Evolutionary conservation across 2,888 invertebrate genomes (phyloP), one percentile per base, ranked within the genome.

Genomic region (Tenthredo livida): DNA sequence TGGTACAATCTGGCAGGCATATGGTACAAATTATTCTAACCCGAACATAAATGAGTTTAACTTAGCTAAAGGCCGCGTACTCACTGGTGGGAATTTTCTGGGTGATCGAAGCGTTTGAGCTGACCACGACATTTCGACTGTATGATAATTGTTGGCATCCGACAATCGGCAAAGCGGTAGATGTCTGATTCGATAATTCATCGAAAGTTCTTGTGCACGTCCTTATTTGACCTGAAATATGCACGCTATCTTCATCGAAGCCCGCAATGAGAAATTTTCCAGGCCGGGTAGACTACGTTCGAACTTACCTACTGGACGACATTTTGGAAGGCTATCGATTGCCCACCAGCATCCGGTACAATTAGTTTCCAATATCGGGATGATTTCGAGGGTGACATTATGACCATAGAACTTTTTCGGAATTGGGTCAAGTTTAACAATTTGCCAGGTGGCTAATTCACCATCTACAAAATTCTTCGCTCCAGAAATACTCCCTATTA

Each of bases 111-210:
- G 47, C 25, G 40, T 25, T 40, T 15, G 43, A 43, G 12, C 15
- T 47, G 0, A 89, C 85, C 1, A 88, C 17, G 7, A 17, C 21
- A 29, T 21, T 50, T 12, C 82, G 75, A 12, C 87, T 21, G 73
- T 89, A 88, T 25, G 88, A 89, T 33, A 91, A 67, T 84, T 88
- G 90, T 78, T 91, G 89, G 70, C 91, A 91, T 4, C 88, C 87
- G 0, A 87, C 84, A 12, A 84, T 86, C 7, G 88, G 88, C 89
- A 89, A 88, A 58, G 50, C 17, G 17, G 37, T 7, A 29, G 37
- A 73, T 21, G 86, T 0, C 10, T 0, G 3, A n/a, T n/a, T 47
- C 21, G 12, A 15, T 21, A n/a, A 33, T 70, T 1, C 7, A 70
- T 15, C 25, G 12, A 73, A 21, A n/a, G 37, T 29, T 25, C 17